Evolutionary conservation across 2,888 invertebrate species (phyloP).

Genomic region (Silvanus unidentatus): DNA sequence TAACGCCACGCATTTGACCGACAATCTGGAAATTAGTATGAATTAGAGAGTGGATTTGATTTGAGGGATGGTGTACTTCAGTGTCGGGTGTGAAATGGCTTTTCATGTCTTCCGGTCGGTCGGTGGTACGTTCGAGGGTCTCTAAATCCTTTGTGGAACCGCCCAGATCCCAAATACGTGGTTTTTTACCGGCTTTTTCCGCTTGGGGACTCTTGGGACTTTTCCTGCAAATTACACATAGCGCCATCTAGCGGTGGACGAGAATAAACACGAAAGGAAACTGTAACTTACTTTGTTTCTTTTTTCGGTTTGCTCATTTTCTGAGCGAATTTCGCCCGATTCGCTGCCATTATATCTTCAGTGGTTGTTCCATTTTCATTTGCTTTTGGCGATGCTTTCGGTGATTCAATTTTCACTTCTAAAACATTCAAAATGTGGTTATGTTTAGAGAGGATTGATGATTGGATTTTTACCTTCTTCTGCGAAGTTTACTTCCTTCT

Average conservation of each 20-base stretch:
- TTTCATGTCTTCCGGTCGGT: constrained; percentile 61
- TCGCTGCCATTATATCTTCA: constrained; percentile 67
- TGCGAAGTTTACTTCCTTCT: constrained; percentile 44
- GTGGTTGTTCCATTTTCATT: constrained; percentile 46
- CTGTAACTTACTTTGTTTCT: constrained; percentile 50
- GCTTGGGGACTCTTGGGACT: constrained; percentile 50
- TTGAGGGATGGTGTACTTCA: too few species aligned
- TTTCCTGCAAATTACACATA: constrained; percentile 20
- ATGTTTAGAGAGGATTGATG: too few species aligned
- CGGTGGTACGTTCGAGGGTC: constrained; percentile 74
- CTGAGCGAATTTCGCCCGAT: constrained; percentile 73
- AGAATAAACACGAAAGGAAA: neutral
- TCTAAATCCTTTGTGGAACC: constrained; percentile 73
- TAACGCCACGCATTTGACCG: constrained; percentile 78
- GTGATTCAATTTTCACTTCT: constrained; percentile 10
- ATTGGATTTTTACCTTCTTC: too few species aligned
- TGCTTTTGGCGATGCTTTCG: constrained; percentile 34
- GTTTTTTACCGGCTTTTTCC: constrained; percentile 78
- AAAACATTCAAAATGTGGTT: neutral
- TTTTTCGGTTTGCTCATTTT: constrained; percentile 67
- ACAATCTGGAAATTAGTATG: constrained; percentile 58
- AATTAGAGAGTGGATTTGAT: too few species aligned
- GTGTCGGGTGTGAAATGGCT: constrained; percentile 59
- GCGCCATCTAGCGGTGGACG: too few species aligned
- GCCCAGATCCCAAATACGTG: constrained; percentile 83